phyloP scores from a whole-genome alignment of 2,113 vertebrate genomes.

The Paradoxurus hermaphroditus region DNA sequence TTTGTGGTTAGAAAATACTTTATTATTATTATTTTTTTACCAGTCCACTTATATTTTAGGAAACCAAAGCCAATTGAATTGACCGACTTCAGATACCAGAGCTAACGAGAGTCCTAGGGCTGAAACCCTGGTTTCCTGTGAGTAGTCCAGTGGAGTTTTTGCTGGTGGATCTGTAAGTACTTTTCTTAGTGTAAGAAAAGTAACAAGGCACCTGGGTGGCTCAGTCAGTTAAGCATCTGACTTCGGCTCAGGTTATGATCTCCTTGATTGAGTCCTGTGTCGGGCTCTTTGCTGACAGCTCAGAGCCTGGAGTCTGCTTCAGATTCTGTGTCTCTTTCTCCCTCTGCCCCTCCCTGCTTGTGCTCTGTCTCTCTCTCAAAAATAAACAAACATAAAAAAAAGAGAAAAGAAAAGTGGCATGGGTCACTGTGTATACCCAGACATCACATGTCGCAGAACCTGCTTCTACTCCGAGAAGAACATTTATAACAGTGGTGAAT shows the following conservation, averaged over 20 bases:
- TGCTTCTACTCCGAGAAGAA: background rate
- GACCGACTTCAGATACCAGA: background rate
- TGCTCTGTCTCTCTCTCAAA: too few relatives aligned
- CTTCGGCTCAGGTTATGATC: too few relatives aligned
- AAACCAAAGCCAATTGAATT: background rate
- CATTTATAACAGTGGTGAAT: background rate
- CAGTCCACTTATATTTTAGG: background rate
- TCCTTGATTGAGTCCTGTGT: too few relatives aligned
- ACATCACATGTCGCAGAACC: background rate
- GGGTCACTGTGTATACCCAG: background rate
- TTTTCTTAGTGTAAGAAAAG: background rate
- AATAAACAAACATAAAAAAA: too few relatives aligned
- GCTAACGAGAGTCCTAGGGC: background rate
- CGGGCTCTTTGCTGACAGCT: too few relatives aligned
- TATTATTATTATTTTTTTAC: too few relatives aligned
- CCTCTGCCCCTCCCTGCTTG: too few relatives aligned
- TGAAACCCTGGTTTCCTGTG: background rate
- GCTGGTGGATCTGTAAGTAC: rapidly evolving
- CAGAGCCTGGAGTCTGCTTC: too few relatives aligned
- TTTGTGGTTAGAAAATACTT: background rate
- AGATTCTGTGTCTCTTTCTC: too few relatives aligned
- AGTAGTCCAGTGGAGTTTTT: background rate
- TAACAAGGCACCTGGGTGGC: background rate
- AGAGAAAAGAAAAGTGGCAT: background rate
- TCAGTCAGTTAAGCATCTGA: too few relatives aligned